Evolutionary conservation across 2,888 invertebrate species (phyloP), one percentile per base, ranked within the genome.

Genomic region (Lacanobia oleracea): DNA sequence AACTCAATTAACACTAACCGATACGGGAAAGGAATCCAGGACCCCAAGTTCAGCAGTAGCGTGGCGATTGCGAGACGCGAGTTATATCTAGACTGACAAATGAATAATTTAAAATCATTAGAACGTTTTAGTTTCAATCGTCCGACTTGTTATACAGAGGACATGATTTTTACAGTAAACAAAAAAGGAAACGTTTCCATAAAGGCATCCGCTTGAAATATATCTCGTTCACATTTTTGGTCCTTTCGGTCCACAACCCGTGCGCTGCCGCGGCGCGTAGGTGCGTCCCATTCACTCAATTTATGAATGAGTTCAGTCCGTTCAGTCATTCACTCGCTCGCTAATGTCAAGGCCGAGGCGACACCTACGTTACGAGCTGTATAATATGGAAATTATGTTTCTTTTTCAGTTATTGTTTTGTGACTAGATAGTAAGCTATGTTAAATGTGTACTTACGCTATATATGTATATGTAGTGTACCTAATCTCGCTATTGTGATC

Each of bases 201-300:
- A 18, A 8, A 48, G 18, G 48, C 18, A 18, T n/a, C 23, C 10
- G 21, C 21, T 59, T 51, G 16, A 73, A 57, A 75, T 53, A 69
- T 62, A 69, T 59, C n/a, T 43, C 51, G n/a, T 48, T 59, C 70
- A 59, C 51, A 57, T 60, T 76, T 77, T 73, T 60, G 73, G 67
- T 70, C 67, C 69, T 77, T n/a, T 45, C 50, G 60, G 60, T 54
- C 61, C 77, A 53, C 66, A 51, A 56, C 12, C 77, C 70, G 62
- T 43, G 53, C 57, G 43, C 68, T 67, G 70, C 50, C 62, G 69
- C 27, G 45, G 66, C 51, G 79, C 81, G 83, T 83, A 79, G 82
- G 84, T 73, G 77, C 77, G 85, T 82, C 85, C 89, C 84, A 88
- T 91, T 91, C 85, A 87, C 77, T 78, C 86, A 81, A 84, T 86